Evolutionary conservation across 2,113 vertebrate genomes (phyloP).

Genomic region (Rhea americana): DNA sequence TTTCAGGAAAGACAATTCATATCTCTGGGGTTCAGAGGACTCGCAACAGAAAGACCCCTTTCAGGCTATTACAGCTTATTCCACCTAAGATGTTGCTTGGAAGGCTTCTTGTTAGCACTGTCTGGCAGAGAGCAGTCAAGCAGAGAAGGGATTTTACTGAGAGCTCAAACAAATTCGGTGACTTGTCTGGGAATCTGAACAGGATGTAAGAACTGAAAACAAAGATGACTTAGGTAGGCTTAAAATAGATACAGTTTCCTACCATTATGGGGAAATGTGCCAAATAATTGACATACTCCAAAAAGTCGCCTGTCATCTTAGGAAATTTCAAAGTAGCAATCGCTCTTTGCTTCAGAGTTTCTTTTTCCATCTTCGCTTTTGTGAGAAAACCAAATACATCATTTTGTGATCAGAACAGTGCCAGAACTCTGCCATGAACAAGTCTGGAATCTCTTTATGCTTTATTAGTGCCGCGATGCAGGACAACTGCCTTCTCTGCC

Average conservation of each 20-base stretch:
- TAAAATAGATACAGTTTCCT: background rate
- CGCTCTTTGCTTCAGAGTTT: background rate
- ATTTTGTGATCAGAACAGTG: background rate
- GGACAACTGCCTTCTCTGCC: background rate
- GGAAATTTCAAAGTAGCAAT: background rate
- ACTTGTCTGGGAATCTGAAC: background rate
- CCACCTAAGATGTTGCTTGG: background rate
- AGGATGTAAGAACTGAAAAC: slow-evolving; percentile 8
- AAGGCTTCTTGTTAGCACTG: slow-evolving; percentile 39
- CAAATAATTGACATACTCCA: background rate
- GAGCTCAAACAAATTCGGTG: slow-evolving; percentile 2
- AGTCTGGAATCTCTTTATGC: background rate
- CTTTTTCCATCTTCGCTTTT: background rate
- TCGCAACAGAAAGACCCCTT: background rate
- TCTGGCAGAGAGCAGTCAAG: background rate
- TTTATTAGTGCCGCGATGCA: background rate
- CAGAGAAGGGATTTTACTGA: slow-evolving; percentile 14
- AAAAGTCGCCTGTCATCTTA: background rate
- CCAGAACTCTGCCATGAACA: background rate
- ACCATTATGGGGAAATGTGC: background rate
- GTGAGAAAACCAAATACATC: background rate
- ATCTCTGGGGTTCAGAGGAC: slow-evolving; percentile 18
- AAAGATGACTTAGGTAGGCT: background rate
- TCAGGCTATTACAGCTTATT: slow-evolving; percentile 33
- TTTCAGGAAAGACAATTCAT: slow-evolving; percentile 16